These are phyloP conservation scores for Ommatoiulus sabulosus DNA, from an alignment of 2,888 invertebrate species.

Conservation along the genomic window DNA sequence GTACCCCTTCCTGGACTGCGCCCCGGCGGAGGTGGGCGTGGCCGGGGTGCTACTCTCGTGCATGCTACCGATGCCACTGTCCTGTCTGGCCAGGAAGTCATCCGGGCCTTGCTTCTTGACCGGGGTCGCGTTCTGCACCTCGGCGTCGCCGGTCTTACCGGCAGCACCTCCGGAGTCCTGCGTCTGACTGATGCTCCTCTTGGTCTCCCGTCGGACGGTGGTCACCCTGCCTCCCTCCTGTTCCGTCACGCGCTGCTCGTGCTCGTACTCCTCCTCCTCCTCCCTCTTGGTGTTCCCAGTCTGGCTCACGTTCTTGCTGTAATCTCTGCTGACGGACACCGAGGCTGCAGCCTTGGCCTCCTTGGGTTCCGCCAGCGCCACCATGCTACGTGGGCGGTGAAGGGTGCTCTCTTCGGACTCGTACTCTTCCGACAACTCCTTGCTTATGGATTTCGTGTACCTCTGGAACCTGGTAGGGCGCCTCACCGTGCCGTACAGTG, in stretches of 20 bases:
- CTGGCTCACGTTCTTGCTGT: constrained; percentile 51
- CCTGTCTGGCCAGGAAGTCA: constrained; percentile 46
- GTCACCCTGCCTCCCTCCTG: constrained; percentile 3
- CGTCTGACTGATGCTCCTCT: constrained; percentile 51
- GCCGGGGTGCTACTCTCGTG: constrained; percentile 50
- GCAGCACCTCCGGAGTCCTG: neutral
- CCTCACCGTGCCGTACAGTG: constrained; percentile 56
- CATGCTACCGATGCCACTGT: constrained; percentile 57
- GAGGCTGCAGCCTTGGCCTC: neutral
- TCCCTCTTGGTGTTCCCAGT: neutral
- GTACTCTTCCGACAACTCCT: constrained; percentile 55
- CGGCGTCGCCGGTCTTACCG: neutral
- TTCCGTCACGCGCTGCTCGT: constrained; percentile 61
- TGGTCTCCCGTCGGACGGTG: constrained; percentile 44
- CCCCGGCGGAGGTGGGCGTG: constrained; percentile 24
- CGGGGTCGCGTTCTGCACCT: neutral
- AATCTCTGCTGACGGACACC: constrained; percentile 52
- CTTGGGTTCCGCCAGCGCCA: constrained; percentile 53
- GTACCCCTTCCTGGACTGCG: neutral
- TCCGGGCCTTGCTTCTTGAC: neutral
- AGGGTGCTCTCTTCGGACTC: constrained; percentile 21
- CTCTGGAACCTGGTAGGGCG: constrained; percentile 52
- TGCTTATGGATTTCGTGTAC: constrained; percentile 57
- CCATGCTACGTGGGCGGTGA: constrained; percentile 54
- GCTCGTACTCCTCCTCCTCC: constrained; percentile 62